Evolutionary conservation across 2,113 vertebrate species (phyloP), one percentile per base, ranked within the genome.

Genomic region (Larimichthys crocea): DNA sequence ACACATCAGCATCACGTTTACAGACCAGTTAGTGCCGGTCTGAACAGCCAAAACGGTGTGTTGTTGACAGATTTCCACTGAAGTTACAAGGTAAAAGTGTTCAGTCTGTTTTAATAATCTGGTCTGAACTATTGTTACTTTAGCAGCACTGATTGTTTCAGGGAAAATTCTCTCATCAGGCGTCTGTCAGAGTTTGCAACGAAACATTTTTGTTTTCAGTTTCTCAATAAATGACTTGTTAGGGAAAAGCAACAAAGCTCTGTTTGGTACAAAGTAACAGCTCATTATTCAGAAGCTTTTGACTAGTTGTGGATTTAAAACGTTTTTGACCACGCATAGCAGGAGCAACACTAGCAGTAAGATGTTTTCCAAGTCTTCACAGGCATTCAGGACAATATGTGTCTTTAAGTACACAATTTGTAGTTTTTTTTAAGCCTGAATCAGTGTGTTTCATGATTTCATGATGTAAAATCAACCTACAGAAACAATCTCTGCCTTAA

Each of bases 1-100:
- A 53, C 68, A 83, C 83, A 87, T 68, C 61, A 64, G 86, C 82
- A 73, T 88, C 87, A 88, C 63, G 57, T 87, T 91, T 87, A 63
- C 59, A 76, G 82, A 89, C 68, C 76, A 78, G 84, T 83, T 61
- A 72, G 46, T 11, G 67, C 50, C 52, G 55, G 69, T 40, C 68
- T 73, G 35, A 89, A 73, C 6, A 24, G 26, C 60, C 60, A 17
- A 73, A 75, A 77, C 85, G 75, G 69, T 80, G 83, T 42, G 63
- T 59, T 59, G 61, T 63, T 83, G 83, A 85, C 74, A 80, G 26
- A 74, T 84, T 88, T 76, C 46, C 31, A 53, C 57, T n/a, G 50
- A 55, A 72, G 60, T 67, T 40, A 24, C 26, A 19, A 22, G 44
- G 56, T 53, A 57, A 24, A 64, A 20, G 40, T 22, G 6, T 71